Conservation (phyloP, 1,140 invertebrate genomes). For the Pemphigus obesinymphae region DNA sequence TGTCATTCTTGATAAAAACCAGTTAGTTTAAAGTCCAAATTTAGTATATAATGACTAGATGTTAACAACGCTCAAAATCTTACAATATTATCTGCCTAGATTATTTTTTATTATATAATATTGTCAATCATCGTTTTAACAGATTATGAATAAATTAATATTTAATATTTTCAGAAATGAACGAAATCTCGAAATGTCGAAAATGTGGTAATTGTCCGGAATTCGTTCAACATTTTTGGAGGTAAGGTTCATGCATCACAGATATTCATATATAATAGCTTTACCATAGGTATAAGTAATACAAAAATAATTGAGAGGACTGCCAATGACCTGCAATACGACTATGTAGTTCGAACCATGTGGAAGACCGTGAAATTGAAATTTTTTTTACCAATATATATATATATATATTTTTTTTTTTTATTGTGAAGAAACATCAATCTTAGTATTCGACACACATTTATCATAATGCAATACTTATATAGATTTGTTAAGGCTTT, state of each 20-base stretch:
- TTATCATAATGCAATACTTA: constrained; percentile 14
- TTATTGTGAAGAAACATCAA: background rate
- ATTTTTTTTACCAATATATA: too few species aligned
- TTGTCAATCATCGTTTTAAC: too few species aligned
- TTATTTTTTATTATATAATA: too few species aligned
- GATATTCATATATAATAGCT: background rate
- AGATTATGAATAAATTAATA: too few species aligned
- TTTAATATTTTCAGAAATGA: constrained; percentile 32
- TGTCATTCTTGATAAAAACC: too few species aligned
- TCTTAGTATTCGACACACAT: constrained; percentile 22
- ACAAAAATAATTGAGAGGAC: constrained; percentile 1
- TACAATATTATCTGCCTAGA: too few species aligned
- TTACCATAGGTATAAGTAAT: background rate
- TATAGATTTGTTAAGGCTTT: background rate
- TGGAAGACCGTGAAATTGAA: constrained; percentile 37
- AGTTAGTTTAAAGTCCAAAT: too few species aligned
- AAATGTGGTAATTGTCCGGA: constrained; percentile 26
- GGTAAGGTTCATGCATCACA: constrained; percentile 16
- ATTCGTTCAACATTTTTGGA: constrained; percentile 39
- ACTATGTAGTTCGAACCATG: background rate
- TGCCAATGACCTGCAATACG: constrained; percentile 37
- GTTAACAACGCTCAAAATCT: too few species aligned
- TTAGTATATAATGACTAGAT: too few species aligned
- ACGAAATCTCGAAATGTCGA: background rate
- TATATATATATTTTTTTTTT: constrained; percentile 12